phyloP scores from a whole-genome alignment of 2,113 vertebrate species.

The Amblyopsis rosae region DNA sequence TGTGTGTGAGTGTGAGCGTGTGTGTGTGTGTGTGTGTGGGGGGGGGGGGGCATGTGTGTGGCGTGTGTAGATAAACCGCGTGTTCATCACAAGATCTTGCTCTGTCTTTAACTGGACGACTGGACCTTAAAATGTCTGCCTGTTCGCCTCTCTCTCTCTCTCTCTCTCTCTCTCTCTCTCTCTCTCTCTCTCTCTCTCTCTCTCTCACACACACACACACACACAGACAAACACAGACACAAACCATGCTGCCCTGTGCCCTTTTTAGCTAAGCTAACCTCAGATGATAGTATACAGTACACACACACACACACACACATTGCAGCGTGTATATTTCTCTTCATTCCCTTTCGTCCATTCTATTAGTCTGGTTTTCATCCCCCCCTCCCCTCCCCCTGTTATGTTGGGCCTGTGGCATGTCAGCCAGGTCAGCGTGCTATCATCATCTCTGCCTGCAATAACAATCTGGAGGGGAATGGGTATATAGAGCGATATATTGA shows the following conservation, averaged over 20 bases:
- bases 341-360: neutral
- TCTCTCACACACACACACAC: slow-evolving; percentile 9
- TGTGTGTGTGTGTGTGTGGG: slow-evolving; percentile 7
- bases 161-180: neutral
- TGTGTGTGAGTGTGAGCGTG: neutral
- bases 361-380: neutral
- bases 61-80: neutral
- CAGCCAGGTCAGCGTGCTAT: slow-evolving; percentile 13
- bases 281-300: no score
- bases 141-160: slow-evolving; percentile 27
- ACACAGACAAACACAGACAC: slow-evolving; percentile 9
- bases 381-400: slow-evolving; percentile 3
- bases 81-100: slow-evolving; percentile 28
- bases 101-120: neutral
- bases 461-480: neutral
- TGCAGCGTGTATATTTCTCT: neutral
- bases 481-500: no score
- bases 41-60: neutral
- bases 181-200: neutral
- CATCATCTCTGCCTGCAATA: slow-evolving; percentile 16
- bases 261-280: neutral
- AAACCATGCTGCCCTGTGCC: neutral
- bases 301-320: no score
- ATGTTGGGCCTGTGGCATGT: slow-evolving; percentile 36
- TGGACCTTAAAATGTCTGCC: slow-evolving; percentile 19